phyloP scores from a whole-genome alignment of 2,888 invertebrate species.

The Dolichopus griseipennis region DNA sequence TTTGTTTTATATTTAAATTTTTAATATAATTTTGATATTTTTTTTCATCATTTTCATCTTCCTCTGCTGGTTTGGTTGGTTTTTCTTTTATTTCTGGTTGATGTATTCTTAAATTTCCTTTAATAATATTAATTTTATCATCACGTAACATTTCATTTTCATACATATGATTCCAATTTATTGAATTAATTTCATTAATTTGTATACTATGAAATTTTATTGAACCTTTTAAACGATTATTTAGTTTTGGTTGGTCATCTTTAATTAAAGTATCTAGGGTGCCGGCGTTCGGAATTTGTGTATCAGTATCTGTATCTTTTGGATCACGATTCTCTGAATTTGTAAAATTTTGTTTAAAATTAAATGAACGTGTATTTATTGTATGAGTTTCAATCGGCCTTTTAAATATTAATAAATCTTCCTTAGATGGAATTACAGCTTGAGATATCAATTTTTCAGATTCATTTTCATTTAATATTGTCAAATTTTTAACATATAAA shows the following conservation, averaged over 20 bases:
- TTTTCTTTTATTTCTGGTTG: not conserved
- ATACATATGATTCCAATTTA: not conserved
- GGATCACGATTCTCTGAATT: not conserved
- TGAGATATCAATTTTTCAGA: not conserved
- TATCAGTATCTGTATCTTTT: not conserved
- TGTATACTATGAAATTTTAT: not conserved
- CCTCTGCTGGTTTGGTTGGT: not conserved
- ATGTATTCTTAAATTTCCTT: not conserved
- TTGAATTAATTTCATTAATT: not conserved
- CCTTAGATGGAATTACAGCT: not conserved
- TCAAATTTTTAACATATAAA: constrained; percentile 8
- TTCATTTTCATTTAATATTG: not conserved
- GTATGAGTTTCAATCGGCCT: not conserved
- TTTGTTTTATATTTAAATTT: not conserved
- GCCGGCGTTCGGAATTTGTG: not conserved
- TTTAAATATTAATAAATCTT: not conserved
- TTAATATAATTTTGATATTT: not conserved
- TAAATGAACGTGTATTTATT: not conserved
- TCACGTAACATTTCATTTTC: not conserved
- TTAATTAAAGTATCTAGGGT: not conserved
- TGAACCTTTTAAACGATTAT: not conserved
- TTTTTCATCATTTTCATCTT: too few species aligned
- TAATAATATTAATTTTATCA: not conserved
- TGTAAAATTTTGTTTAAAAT: not conserved
- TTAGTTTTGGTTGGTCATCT: not conserved